These are phyloP conservation scores for Myrmecobius fasciatus DNA, from an alignment of 2,113 vertebrate species.

Conservation along the genomic window DNA sequence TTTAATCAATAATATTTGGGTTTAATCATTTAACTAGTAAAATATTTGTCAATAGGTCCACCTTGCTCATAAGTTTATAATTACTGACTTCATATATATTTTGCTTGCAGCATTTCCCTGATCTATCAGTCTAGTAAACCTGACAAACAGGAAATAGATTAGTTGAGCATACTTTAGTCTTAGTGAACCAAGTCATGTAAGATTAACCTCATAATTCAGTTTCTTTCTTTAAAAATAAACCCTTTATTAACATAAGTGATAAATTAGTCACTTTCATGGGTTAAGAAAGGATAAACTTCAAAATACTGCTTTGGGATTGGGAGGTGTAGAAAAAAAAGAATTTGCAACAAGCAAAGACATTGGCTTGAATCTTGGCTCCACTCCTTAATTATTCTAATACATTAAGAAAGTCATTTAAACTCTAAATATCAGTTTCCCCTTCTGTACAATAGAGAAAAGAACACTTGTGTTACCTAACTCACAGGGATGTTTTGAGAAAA, in stretches of 20 bases:
- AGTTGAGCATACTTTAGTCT: background rate
- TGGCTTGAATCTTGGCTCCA: background rate
- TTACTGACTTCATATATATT: background rate
- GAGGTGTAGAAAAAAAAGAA: background rate
- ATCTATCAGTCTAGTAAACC: background rate
- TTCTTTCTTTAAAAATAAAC: background rate
- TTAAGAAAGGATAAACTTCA: background rate
- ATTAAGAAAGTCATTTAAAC: background rate
- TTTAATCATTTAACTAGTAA: background rate
- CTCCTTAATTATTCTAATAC: background rate
- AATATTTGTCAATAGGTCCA: background rate
- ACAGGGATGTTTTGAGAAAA: background rate
- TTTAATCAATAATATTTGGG: background rate
- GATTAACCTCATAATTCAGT: conserved; percentile 1
- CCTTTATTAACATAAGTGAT: background rate
- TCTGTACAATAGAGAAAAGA: background rate
- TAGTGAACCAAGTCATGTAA: background rate
- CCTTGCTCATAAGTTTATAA: background rate
- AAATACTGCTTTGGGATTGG: background rate
- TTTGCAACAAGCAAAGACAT: background rate
- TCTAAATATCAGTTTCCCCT: background rate
- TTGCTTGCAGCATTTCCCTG: background rate
- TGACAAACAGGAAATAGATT: background rate
- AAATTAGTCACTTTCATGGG: background rate
- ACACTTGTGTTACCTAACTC: background rate